Conservation (phyloP, 2,888 invertebrate genomes). For the Anoplius nigerrimus region DNA sequence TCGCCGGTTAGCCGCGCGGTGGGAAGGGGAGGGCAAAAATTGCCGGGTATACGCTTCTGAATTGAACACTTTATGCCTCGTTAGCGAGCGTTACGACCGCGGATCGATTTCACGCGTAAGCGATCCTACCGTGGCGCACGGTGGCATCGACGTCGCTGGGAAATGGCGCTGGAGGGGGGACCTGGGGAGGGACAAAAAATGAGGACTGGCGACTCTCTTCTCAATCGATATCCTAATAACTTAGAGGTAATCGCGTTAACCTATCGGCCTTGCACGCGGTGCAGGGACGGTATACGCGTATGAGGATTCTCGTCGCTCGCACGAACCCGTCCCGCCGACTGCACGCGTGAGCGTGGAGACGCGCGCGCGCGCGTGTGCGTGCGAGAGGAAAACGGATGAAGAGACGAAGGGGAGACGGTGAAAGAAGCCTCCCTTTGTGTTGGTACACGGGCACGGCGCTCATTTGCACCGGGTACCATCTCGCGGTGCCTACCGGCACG, state of each 20-base stretch:
- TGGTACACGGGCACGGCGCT: slow-evolving; percentile 37
- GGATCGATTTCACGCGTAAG: slow-evolving; percentile 40
- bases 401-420: slow-evolving; percentile 5
- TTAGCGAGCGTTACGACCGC: slow-evolving; percentile 35
- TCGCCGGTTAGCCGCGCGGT: not conserved
- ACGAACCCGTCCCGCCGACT: no score
- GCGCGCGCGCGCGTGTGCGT: no score
- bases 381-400: not conserved
- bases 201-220: slow-evolving; percentile 15
- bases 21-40: not conserved
- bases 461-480: slow-evolving; percentile 56
- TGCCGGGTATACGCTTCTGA: slow-evolving; percentile 16
- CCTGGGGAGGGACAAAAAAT: slow-evolving; percentile 12
- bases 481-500: slow-evolving; percentile 51
- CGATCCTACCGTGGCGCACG: slow-evolving; percentile 31
- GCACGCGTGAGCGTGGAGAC: no score
- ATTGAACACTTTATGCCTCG: slow-evolving; percentile 50
- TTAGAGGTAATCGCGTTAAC: slow-evolving; percentile 58
- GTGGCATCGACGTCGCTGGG: slow-evolving; percentile 29
- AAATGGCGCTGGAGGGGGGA: no score
- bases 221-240: slow-evolving; percentile 61
- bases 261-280: slow-evolving; percentile 38
- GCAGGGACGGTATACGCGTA: not conserved
- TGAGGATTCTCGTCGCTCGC: no score
- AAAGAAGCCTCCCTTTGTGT: slow-evolving; percentile 30